Evolutionary conservation across 2,888 invertebrate species (phyloP).

Genomic region (Anthoptus insignis): DNA sequence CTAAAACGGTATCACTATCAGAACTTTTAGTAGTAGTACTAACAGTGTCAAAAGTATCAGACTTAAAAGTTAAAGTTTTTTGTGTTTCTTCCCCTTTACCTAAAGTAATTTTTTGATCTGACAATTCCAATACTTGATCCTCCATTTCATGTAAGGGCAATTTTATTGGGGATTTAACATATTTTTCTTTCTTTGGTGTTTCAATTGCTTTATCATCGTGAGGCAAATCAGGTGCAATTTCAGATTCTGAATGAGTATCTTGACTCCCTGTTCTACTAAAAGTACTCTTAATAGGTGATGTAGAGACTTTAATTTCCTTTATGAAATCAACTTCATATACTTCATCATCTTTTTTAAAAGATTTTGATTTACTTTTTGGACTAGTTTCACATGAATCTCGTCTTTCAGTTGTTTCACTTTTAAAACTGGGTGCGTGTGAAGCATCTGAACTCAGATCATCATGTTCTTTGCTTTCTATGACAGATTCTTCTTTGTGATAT

Average conservation of each 20-base stretch:
- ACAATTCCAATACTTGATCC: conserved; percentile 81
- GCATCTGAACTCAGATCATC: conserved; percentile 81
- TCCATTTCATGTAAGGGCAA: conserved; percentile 78
- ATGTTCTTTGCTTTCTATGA: conserved; percentile 83
- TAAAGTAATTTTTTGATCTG: conserved; percentile 75
- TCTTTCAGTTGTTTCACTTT: conserved; percentile 74
- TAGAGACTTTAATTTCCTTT: conserved; percentile 84
- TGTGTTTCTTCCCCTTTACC: conserved; percentile 69
- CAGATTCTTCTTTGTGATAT: conserved; percentile 80
- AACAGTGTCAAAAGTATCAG: conserved; percentile 54
- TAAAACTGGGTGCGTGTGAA: conserved; percentile 79
- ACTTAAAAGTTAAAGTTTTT: conserved; percentile 52
- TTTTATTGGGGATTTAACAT: conserved; percentile 74
- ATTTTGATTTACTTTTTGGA: conserved; percentile 79
- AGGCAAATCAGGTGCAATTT: conserved; percentile 82
- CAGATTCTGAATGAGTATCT: conserved; percentile 86
- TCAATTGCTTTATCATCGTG: conserved; percentile 76
- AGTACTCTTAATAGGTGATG: conserved; percentile 80
- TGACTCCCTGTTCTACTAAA: conserved; percentile 85
- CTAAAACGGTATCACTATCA: conserved; percentile 64
- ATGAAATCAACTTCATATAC: conserved; percentile 84
- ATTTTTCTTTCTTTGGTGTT: conserved; percentile 73
- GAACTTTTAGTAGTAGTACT: conserved; percentile 60
- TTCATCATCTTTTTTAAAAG: conserved; percentile 82
- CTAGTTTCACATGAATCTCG: conserved; percentile 76